Percentiles rank a stretch among this genome's conserved stretches.
Evolutionary conservation across 2,888 invertebrate genomes (phyloP).

Genomic region (Gastracanthus pulcherrimus): DNA sequence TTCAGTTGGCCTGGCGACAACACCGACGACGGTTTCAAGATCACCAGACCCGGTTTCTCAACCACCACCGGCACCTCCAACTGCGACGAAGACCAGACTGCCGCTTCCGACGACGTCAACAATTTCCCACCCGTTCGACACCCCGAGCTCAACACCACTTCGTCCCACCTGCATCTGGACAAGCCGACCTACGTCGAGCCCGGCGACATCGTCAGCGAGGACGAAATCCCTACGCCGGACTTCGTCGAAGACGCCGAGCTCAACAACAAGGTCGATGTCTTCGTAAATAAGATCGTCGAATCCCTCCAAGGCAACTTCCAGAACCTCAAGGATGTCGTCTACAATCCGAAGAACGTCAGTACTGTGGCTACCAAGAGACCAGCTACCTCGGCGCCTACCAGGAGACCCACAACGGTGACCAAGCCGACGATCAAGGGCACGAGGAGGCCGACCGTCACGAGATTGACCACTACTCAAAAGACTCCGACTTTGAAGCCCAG

Average conservation of each 20-base stretch:
- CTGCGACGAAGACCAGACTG: slow-evolving; percentile 83
- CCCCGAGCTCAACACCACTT: slow-evolving; percentile 85
- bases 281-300: slow-evolving; percentile 90
- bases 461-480: slow-evolving; percentile 69
- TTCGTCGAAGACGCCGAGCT: slow-evolving; percentile 88
- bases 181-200: slow-evolving; percentile 74
- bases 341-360: slow-evolving; percentile 77
- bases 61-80: slow-evolving; percentile 60
- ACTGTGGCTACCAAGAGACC: slow-evolving; percentile 63
- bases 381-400: slow-evolving; percentile 71
- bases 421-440: slow-evolving; percentile 64
- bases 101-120: slow-evolving; percentile 83
- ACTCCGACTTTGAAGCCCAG: slow-evolving; percentile 61
- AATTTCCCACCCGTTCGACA: slow-evolving; percentile 93
- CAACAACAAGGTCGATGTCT: slow-evolving; percentile 88
- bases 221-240: slow-evolving; percentile 87
- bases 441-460: slow-evolving; percentile 76
- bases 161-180: slow-evolving; percentile 69
- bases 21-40: slow-evolving; percentile 22
- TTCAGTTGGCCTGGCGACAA: slow-evolving; percentile 59
- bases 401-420: slow-evolving; percentile 73
- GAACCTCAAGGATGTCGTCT: slow-evolving; percentile 88
- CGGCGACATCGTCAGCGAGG: slow-evolving; percentile 79
- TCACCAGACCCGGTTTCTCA: slow-evolving; percentile 28
- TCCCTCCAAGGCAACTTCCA: slow-evolving; percentile 91